These are phyloP conservation scores for Lordiphosa collinella DNA, from an alignment of 1,140 invertebrate species.

Conservation along the genomic window DNA sequence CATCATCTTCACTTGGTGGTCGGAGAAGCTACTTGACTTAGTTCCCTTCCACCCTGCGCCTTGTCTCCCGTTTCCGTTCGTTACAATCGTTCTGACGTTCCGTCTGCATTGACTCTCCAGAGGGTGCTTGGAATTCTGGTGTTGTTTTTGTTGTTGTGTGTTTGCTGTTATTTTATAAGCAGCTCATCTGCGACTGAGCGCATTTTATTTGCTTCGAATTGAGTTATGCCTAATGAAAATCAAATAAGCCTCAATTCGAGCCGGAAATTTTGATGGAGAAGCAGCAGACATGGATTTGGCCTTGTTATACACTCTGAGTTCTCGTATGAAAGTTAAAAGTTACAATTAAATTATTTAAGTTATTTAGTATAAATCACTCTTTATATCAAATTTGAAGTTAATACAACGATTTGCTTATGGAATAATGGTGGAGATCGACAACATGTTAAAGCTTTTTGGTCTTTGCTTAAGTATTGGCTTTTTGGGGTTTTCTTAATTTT, in stretches of 20 bases:
- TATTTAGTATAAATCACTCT: no score
- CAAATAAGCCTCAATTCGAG: slow-evolving; percentile 76
- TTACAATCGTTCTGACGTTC: slow-evolving; percentile 51
- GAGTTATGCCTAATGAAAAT: slow-evolving; percentile 78
- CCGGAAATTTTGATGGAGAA: slow-evolving; percentile 55
- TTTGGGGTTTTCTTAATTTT: no score
- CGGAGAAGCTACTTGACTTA: slow-evolving; percentile 38
- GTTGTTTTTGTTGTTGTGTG: slow-evolving; percentile 14
- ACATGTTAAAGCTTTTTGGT: no score
- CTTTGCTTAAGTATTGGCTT: no score
- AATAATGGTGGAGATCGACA: no score
- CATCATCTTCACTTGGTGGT: slow-evolving; percentile 69
- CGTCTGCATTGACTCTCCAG: slow-evolving; percentile 22
- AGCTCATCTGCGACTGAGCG: slow-evolving; percentile 75
- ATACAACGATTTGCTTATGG: no score
- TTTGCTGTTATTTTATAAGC: slow-evolving; percentile 63
- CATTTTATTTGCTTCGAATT: slow-evolving; percentile 77
- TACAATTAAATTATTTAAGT: no score
- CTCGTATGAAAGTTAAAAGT: no score
- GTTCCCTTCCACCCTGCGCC: slow-evolving; percentile 9
- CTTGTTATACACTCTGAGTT: slow-evolving; percentile 3
- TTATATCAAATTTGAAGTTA: no score
- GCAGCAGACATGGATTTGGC: slow-evolving; percentile 15
- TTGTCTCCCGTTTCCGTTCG: slow-evolving; percentile 53
- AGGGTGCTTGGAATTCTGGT: slow-evolving; percentile 12